phyloP scores from a whole-genome alignment of 2,797 vertebrate species.

The Masticophis lateralis region DNA sequence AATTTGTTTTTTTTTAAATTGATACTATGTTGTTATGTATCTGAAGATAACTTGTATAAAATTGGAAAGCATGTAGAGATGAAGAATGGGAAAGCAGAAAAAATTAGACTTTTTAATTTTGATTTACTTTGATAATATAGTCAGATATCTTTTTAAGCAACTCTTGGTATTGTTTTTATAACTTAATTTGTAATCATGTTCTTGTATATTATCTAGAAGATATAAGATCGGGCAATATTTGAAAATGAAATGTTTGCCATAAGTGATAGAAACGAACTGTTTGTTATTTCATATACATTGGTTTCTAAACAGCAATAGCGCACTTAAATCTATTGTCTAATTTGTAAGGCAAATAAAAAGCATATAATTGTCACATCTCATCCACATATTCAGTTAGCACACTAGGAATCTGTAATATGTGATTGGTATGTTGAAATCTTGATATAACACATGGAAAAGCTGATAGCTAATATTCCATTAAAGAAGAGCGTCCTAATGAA shows the following conservation, averaged over 20 bases:
- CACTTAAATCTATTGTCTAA: background rate
- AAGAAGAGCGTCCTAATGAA: background rate
- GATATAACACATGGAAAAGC: background rate
- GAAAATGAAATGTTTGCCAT: background rate
- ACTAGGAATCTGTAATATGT: background rate
- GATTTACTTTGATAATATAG: background rate
- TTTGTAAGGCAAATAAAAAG: background rate
- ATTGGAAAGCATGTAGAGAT: background rate
- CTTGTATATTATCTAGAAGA: background rate
- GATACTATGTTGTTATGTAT: background rate
- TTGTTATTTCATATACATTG: background rate
- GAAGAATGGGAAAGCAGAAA: background rate
- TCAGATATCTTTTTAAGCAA: background rate
- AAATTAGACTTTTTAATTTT: background rate
- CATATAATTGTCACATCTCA: background rate
- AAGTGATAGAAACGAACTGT: too few species aligned
- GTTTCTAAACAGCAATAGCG: background rate
- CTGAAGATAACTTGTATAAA: background rate
- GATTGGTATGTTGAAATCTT: background rate
- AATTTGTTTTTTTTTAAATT: background rate
- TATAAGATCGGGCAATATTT: background rate
- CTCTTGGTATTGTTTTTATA: background rate
- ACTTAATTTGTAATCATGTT: background rate
- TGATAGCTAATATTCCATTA: background rate
- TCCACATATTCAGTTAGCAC: background rate